These are phyloP conservation scores for Danionella cerebrum DNA, from an alignment of 2,113 vertebrate genomes.

Conservation along the genomic window DNA sequence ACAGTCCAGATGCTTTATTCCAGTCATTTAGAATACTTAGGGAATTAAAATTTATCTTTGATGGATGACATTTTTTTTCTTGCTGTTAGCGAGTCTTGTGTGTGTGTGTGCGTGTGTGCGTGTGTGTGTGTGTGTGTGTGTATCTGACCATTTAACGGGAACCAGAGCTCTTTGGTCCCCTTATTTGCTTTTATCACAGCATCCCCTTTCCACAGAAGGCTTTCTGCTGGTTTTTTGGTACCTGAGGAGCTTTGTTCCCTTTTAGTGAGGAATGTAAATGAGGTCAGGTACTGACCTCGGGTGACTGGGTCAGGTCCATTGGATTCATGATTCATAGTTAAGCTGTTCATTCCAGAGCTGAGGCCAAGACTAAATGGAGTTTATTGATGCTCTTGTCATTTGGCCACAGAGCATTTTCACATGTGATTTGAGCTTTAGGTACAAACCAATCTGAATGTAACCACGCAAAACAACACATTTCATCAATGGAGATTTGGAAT, in stretches of 20 bases:
- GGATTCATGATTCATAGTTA: not conserved
- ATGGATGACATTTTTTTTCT: not conserved
- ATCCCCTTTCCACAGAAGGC: not conserved
- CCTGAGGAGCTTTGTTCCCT: not conserved
- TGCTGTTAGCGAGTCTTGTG: too few species aligned
- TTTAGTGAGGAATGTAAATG: not conserved
- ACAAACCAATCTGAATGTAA: too few species aligned
- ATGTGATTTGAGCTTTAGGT: too few species aligned
- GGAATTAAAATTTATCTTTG: not conserved
- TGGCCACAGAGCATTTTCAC: too few species aligned
- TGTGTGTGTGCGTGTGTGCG: too few species aligned
- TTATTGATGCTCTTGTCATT: too few species aligned
- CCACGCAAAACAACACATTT: too few species aligned
- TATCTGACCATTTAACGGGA: not conserved
- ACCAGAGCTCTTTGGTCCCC: not conserved
- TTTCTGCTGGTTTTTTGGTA: not conserved
- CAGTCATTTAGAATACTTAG: not conserved
- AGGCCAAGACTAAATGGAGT: not conserved
- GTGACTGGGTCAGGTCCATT: not conserved
- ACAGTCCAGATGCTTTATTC: slow-evolving; percentile 1
- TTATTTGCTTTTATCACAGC: not conserved
- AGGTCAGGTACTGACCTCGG: not conserved
- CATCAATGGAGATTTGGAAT: too few species aligned
- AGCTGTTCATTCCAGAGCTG: not conserved
- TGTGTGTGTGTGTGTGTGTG: too few species aligned